Percentiles rank a stretch among this genome's conserved stretches.
Evolutionary conservation across 2,888 invertebrate genomes (phyloP).

Genomic region (Agrochola lychnidis): DNA sequence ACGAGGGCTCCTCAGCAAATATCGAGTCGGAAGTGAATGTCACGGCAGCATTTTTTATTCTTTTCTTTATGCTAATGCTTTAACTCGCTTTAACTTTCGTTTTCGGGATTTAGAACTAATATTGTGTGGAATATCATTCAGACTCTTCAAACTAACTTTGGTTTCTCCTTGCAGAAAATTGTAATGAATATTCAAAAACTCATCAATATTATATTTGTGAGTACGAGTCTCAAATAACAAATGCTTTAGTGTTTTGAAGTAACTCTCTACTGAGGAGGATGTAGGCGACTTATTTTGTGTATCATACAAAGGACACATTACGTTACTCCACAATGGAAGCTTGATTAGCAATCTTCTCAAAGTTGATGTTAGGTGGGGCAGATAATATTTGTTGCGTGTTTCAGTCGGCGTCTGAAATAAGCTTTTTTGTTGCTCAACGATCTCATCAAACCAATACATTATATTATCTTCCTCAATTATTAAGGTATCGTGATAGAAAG

Average conservation of each 20-base stretch:
- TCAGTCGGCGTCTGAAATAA: slow-evolving; percentile 36
- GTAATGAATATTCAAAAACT: slow-evolving; percentile 43
- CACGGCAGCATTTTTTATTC: slow-evolving; percentile 41
- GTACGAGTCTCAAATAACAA: slow-evolving; percentile 39
- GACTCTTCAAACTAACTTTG: slow-evolving; percentile 36
- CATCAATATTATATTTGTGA: slow-evolving; percentile 37
- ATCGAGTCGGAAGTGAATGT: slow-evolving; percentile 42
- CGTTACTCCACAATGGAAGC: slow-evolving; percentile 43
- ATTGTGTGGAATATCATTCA: slow-evolving; percentile 39
- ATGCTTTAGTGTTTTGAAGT: slow-evolving; percentile 47
- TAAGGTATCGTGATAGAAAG: slow-evolving; percentile 43
- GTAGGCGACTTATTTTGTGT: slow-evolving; percentile 43
- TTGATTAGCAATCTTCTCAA: slow-evolving; percentile 41
- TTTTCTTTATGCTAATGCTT: slow-evolving; percentile 38
- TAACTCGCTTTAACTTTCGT: slow-evolving; percentile 42
- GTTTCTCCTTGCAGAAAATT: slow-evolving; percentile 42
- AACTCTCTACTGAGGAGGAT: slow-evolving; percentile 43
- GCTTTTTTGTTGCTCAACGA: slow-evolving; percentile 38
- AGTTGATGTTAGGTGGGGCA: slow-evolving; percentile 41
- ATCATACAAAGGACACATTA: slow-evolving; percentile 41
- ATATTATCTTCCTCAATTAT: slow-evolving; percentile 44
- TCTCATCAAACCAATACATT: slow-evolving; percentile 42
- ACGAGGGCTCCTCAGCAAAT: slow-evolving; percentile 45
- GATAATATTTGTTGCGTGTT: slow-evolving; percentile 39
- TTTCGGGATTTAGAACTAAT: slow-evolving; percentile 42